Conservation (phyloP, 2,113 vertebrate species). For the Climacteris rufus region DNA sequence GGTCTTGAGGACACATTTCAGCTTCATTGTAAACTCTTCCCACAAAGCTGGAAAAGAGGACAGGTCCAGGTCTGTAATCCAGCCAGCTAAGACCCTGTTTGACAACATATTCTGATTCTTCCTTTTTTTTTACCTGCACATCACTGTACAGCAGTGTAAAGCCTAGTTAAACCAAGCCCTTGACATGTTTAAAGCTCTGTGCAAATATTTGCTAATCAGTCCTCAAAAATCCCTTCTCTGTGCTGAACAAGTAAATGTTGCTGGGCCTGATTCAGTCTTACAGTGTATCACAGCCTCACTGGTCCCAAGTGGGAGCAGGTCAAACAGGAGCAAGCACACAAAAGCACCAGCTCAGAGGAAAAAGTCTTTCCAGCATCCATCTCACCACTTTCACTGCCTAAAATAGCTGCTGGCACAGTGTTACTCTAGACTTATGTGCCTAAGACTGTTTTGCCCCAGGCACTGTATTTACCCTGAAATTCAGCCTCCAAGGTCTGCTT, state of each 20-base stretch:
- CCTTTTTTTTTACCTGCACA: background rate
- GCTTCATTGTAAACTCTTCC: background rate
- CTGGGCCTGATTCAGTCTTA: background rate
- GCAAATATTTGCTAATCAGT: constrained; percentile 50
- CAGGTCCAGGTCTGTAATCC: background rate
- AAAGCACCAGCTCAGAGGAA: background rate
- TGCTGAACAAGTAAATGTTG: background rate
- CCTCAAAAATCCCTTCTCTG: constrained; percentile 6
- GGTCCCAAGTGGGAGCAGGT: background rate
- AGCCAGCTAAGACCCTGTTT: background rate
- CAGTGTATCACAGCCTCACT: background rate
- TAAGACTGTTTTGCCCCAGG: background rate
- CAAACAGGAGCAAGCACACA: background rate
- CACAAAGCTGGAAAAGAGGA: background rate
- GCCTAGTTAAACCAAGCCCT: background rate
- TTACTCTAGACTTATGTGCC: background rate
- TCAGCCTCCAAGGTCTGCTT: background rate
- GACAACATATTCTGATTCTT: background rate
- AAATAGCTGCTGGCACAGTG: background rate
- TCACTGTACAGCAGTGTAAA: background rate
- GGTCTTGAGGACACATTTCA: background rate
- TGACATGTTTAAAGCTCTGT: background rate
- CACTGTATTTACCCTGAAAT: background rate
- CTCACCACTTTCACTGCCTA: background rate
- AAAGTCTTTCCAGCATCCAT: background rate